phyloP scores from a whole-genome alignment of 2,797 vertebrate genomes.

The Micrastur ruficollis region DNA sequence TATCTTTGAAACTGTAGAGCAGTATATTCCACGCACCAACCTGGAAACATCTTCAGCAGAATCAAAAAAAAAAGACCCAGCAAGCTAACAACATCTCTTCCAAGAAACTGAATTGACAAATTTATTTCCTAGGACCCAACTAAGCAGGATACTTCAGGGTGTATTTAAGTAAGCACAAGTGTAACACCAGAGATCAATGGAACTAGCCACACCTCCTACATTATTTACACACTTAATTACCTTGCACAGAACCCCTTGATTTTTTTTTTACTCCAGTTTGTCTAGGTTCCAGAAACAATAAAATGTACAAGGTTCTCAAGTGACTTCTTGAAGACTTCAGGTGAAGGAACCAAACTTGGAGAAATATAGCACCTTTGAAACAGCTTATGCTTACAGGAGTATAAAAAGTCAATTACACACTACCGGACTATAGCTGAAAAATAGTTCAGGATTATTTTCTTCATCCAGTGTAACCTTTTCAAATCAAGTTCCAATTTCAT shows the following conservation, averaged over 20 bases:
- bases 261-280: background rate
- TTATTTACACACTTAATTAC: background rate
- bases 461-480: constrained; percentile 13
- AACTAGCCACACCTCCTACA: background rate
- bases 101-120: background rate
- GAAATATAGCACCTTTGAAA: constrained; percentile 19
- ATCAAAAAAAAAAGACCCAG: background rate
- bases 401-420: constrained; percentile 8
- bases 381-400: background rate
- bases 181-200: background rate
- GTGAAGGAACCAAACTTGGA: background rate
- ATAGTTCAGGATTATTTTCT: constrained; percentile 30
- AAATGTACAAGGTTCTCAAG: constrained; percentile 7
- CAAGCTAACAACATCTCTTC: background rate
- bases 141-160: background rate
- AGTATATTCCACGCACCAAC: background rate
- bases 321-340: constrained; percentile 13
- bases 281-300: constrained; percentile 13
- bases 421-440: background rate
- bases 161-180: background rate
- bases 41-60: background rate
- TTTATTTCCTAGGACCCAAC: background rate
- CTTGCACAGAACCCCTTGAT: background rate
- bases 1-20: background rate
- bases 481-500: constrained; percentile 52